These are phyloP conservation scores for Parnassius orleans DNA, from an alignment of 2,888 invertebrate species.

Conservation along the genomic window DNA sequence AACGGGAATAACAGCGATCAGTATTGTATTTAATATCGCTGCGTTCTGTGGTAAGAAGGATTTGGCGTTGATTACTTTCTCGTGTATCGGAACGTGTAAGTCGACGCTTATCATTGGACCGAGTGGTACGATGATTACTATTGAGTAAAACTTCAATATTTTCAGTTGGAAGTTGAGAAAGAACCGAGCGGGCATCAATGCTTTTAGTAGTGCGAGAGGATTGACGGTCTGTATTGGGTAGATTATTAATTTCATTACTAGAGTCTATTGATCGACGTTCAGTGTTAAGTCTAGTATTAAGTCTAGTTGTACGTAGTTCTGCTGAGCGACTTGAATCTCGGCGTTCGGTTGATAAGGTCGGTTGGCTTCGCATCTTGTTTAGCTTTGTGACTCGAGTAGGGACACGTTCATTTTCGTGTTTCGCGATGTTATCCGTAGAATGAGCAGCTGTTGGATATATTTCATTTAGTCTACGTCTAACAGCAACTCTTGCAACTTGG, in stretches of 20 bases:
- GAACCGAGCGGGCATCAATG: not conserved
- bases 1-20: slow-evolving; percentile 1
- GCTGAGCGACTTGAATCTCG: not conserved
- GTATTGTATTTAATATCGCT: not conserved
- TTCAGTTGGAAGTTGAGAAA: not conserved
- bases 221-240: not conserved
- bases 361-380: no score
- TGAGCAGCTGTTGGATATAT: no score
- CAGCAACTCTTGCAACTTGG: no score
- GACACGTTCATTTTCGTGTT: no score
- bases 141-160: not conserved
- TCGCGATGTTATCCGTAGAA: no score
- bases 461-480: no score
- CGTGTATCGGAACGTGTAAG: not conserved
- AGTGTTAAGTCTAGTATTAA: not conserved
- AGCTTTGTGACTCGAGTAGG: no score
- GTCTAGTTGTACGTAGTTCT: not conserved
- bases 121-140: not conserved
- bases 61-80: not conserved
- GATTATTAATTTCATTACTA: not conserved
- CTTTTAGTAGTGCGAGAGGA: not conserved
- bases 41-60: not conserved
- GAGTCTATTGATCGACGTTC: not conserved
- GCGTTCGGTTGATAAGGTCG: slow-evolving; percentile 4
- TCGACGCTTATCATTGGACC: not conserved